Conservation (phyloP, 2,113 vertebrate species). For the Poeciliopsis turrubarensis region DNA sequence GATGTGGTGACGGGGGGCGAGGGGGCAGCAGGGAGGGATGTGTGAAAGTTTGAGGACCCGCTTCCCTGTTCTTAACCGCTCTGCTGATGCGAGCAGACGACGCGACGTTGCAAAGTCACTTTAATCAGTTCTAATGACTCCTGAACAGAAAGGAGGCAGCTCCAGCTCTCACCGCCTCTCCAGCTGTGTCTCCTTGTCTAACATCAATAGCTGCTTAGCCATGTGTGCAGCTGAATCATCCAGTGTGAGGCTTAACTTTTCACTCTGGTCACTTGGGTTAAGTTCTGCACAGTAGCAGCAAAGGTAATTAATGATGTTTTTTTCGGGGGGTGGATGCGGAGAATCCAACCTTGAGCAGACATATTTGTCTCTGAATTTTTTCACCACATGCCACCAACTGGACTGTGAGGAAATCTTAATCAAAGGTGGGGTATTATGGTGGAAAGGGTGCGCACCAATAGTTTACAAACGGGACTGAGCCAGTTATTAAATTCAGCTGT, state of each 20-base stretch:
- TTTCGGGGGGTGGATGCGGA: too few species aligned
- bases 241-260: slow-evolving; percentile 48
- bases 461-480: slow-evolving; percentile 39
- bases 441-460: slow-evolving; percentile 24
- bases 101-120: slow-evolving; percentile 70
- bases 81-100: slow-evolving; percentile 73
- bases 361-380: slow-evolving; percentile 53
- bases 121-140: slow-evolving; percentile 80
- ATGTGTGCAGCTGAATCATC: slow-evolving; percentile 45
- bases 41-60: slow-evolving; percentile 31
- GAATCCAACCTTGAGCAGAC: slow-evolving; percentile 33
- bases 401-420: slow-evolving; percentile 69
- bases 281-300: slow-evolving; percentile 20
- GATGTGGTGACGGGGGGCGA: slow-evolving; percentile 12
- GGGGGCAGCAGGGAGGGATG: neutral
- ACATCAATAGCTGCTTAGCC: slow-evolving; percentile 44
- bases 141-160: slow-evolving; percentile 55
- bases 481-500: slow-evolving; percentile 33
- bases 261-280: slow-evolving; percentile 52
- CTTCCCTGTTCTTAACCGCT: slow-evolving; percentile 56
- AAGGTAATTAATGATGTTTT: slow-evolving; percentile 58
- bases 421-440: slow-evolving; percentile 59
- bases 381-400: slow-evolving; percentile 50
- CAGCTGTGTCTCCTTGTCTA: slow-evolving; percentile 54
- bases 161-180: slow-evolving; percentile 45